A percentile compares a stretch with the other conserved stretches of the same genome.
Conservation (phyloP, 2,888 invertebrate genomes). For the Urechis unicinctus region DNA sequence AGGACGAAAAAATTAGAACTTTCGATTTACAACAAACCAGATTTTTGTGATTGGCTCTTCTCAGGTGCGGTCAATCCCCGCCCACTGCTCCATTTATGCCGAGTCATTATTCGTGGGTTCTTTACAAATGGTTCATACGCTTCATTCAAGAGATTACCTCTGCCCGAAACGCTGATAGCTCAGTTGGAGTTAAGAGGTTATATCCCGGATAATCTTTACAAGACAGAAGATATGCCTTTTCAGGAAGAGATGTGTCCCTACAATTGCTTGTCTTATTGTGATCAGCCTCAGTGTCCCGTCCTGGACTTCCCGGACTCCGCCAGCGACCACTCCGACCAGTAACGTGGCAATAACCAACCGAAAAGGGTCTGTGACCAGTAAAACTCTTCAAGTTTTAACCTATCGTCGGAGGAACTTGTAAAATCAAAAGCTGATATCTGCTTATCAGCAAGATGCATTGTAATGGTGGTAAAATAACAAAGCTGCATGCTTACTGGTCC, state of each 20-base stretch:
- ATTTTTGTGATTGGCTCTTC: constrained; percentile 29
- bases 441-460: too few species aligned
- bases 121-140: constrained; percentile 27
- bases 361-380: too few species aligned
- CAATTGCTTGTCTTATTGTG: constrained; percentile 32
- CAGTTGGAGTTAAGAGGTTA: constrained; percentile 29
- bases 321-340: too few species aligned
- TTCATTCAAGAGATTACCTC: constrained; percentile 28
- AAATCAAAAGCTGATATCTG: too few species aligned
- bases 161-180: constrained; percentile 25
- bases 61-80: constrained; percentile 23
- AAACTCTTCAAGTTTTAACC: too few species aligned
- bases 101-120: constrained; percentile 26
- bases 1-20: constrained; percentile 28
- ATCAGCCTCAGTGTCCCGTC: constrained; percentile 27
- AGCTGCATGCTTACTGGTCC: too few species aligned
- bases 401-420: too few species aligned
- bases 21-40: constrained; percentile 32
- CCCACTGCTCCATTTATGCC: constrained; percentile 27
- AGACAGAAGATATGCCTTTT: constrained; percentile 21
- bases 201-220: constrained; percentile 29
- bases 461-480: too few species aligned
- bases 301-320: constrained; percentile 24
- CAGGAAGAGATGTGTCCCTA: constrained; percentile 31
- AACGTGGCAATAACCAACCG: too few species aligned